Base-by-base conservation (phyloP, 2,797 vertebrate genomes). In the Hipposideros larvatus region DNA sequence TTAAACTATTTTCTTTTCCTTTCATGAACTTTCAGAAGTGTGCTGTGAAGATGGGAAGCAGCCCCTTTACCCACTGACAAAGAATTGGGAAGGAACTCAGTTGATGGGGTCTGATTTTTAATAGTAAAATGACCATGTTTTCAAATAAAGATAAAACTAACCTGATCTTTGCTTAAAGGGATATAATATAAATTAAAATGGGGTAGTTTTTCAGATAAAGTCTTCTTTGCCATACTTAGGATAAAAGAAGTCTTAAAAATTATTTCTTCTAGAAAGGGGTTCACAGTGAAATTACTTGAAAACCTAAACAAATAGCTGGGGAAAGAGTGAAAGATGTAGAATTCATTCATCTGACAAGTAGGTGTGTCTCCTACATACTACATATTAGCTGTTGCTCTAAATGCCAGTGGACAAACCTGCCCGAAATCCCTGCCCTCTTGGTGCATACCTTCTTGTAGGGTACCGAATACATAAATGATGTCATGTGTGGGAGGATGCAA, bases 71-170 rank as follows among this genome's bases (percentile, higher is more conserved):
- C 28, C 73, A 59, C 41, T 66, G 61, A 53, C 24, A 85, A 80
- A 77, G 53, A 91, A 24, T 31, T 65, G 28, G 34, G 37, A 55
- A 21, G 21, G 43, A n/a, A 31, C 84, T 84, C 0, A 0, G 9
- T 70, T 82, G 24, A 53, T 48, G 8, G 63, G 41, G 87, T 95
- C 75, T 90, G 37, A 34, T 73, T 74, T 91, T 59, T 73, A 82
- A 13, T 90, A 65, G 24, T 75, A 75, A 37, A 80, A 68, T 87
- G 15, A 26, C 46, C n/a, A 14, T 87, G 7, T 87, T 85, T 75
- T 70, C 53, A 93, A 96, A 70, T 57, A 89, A 83, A 82, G 83
- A 10, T 82, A 77, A 79, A 95, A 91, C 19, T 14, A 10, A 95
- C 26, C 71, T 71, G 24, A 59, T 7, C 19, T 83, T 83, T 63